These are phyloP conservation scores for Griposia aprilina DNA, from an alignment of 2,888 invertebrate genomes.

Conservation along the genomic window DNA sequence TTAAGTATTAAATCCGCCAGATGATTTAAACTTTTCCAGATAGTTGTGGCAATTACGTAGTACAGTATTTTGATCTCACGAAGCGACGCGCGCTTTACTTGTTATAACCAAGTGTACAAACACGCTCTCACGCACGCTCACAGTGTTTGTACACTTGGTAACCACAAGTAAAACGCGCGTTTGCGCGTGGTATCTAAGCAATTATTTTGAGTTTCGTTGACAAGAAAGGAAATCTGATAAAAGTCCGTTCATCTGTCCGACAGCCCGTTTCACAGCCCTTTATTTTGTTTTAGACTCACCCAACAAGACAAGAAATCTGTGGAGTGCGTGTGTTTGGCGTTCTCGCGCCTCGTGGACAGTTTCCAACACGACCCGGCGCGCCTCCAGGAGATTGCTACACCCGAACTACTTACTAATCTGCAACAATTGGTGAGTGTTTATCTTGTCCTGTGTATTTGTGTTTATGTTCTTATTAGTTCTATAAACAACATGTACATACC, in stretches of 20 bases:
- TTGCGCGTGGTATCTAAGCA: no score
- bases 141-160: no score
- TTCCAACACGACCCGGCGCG: constrained; percentile 97
- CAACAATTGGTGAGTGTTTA: constrained; percentile 94
- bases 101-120: no score
- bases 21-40: neutral
- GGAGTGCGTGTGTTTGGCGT: constrained; percentile 98
- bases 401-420: constrained; percentile 97
- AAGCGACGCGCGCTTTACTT: no score
- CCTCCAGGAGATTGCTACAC: constrained; percentile 98
- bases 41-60: neutral
- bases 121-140: no score
- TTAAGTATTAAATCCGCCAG: neutral
- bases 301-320: constrained; percentile 99
- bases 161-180: no score
- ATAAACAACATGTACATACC: neutral
- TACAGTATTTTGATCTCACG: neutral
- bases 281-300: constrained; percentile 89
- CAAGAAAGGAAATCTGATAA: no score
- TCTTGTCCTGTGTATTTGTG: neutral
- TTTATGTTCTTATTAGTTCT: neutral
- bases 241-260: neutral
- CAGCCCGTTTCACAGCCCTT: neutral
- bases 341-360: constrained; percentile 98
- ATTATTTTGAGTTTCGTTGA: neutral